Percentiles rank a stretch among this genome's conserved stretches.
These are phyloP conservation scores for Monoplex corrugatus DNA, from an alignment of 2,888 invertebrate genomes.

Conservation along the genomic window DNA sequence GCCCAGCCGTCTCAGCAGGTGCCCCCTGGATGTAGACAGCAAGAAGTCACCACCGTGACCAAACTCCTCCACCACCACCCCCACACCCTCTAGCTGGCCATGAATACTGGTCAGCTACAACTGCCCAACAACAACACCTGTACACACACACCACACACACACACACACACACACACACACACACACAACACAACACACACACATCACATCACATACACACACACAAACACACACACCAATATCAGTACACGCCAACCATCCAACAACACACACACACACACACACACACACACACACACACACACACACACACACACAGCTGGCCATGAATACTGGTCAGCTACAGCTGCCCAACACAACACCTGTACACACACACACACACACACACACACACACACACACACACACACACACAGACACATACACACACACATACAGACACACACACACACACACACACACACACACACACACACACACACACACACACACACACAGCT, in stretches of 20 bases:
- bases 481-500: too few relatives aligned
- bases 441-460: too few relatives aligned
- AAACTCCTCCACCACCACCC: not conserved
- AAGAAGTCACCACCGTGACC: too few relatives aligned
- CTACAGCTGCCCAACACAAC: not conserved
- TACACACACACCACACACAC: conserved; percentile 15
- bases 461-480: too few relatives aligned
- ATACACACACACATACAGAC: not conserved
- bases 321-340: too few relatives aligned
- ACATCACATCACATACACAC: not conserved
- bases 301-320: conserved; percentile 7
- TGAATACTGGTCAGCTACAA: too few relatives aligned
- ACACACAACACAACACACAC: not conserved
- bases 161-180: not conserved
- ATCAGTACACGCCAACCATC: too few relatives aligned
- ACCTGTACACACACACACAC: conserved; percentile 8
- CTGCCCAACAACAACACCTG: not conserved
- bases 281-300: not conserved
- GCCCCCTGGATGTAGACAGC: too few relatives aligned
- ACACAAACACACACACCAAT: not conserved
- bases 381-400: conserved; percentile 7
- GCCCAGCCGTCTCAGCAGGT: too few relatives aligned
- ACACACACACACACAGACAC: not conserved
- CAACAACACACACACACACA: not conserved
- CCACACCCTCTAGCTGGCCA: not conserved